phyloP scores from a whole-genome alignment of 2,888 invertebrate species.

The Catocala nupta region DNA sequence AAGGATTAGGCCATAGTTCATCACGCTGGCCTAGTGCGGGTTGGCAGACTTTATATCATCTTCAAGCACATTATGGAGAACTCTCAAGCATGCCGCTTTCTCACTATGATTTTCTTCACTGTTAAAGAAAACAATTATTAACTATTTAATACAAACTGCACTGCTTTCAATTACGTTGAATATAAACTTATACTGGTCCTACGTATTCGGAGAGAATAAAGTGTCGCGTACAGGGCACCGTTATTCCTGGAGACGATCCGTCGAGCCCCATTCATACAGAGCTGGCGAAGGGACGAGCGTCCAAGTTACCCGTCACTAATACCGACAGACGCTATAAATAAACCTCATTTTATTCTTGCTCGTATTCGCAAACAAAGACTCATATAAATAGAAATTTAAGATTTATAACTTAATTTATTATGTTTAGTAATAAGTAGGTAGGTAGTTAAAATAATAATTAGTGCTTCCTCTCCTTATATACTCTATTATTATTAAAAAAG shows the following conservation, averaged over 20 bases:
- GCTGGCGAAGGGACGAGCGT: constrained; percentile 33
- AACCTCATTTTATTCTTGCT: constrained; percentile 44
- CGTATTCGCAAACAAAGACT: constrained; percentile 38
- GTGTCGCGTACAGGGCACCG: constrained; percentile 34
- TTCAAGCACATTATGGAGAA: too few species aligned
- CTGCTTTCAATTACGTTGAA: too few species aligned
- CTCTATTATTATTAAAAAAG: too few species aligned
- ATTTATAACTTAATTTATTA: constrained; percentile 22
- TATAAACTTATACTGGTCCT: neutral
- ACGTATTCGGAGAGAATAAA: constrained; percentile 14
- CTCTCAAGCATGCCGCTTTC: too few species aligned
- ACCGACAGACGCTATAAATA: constrained; percentile 49
- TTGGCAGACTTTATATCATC: too few species aligned
- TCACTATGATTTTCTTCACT: too few species aligned
- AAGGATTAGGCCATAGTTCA: too few species aligned
- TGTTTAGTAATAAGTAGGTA: neutral
- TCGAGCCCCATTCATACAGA: constrained; percentile 42
- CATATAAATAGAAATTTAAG: constrained; percentile 23
- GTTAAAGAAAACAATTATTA: too few species aligned
- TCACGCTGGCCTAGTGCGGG: too few species aligned
- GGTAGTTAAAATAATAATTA: too few species aligned
- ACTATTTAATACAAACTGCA: too few species aligned
- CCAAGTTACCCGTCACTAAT: constrained; percentile 34
- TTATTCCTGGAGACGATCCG: constrained; percentile 48
- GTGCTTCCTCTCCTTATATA: too few species aligned